Evolutionary conservation across 2,888 invertebrate genomes (phyloP), one percentile per base, ranked within the genome.

Genomic region (Spatulosminthurus flaviceps): DNA sequence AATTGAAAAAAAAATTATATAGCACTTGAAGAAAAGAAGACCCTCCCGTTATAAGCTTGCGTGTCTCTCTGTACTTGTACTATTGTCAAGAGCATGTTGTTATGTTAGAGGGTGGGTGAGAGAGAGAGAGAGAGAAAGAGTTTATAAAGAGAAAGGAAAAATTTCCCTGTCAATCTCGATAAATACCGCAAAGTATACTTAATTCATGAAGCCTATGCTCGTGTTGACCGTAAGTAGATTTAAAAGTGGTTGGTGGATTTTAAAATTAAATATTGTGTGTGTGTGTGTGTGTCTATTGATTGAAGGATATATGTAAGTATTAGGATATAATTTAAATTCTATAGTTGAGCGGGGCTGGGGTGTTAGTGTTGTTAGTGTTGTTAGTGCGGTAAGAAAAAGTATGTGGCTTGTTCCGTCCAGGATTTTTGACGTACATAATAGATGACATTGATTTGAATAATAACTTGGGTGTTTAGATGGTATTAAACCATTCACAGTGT

Each of bases 121-220:
- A 79, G 42, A 22, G 16, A 60, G 51, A 64, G 69, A 70, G 19
- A 13, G 34, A 16, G 28, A 61, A 21, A 43, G 42, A 73, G 61
- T n/a, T n/a, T n/a, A n/a, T n/a, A n/a, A n/a, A n/a, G 29, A 21
- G 22, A 42, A 71, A 26, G 73, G 78, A 61, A 73, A 80, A 72
- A 77, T 82, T 77, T 82, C 80, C 77, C 79, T 80, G 80, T 78
- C 80, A 75, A 78, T 79, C 71, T 75, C 75, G 41, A 69, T 79
- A 80, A 80, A 80, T 79, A 80, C 79, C 72, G 76, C 80, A 82
- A 82, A 80, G 80, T 79, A 64, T n/a, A 34, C 61, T 64, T 64
- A 75, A 66, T 24, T n/a, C 61, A 41, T 28, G 26, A 34, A 29
- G 34, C 5, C 34, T 34, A n/a, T n/a, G 5, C 29, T 64, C 34